Percentiles rank a stretch among this genome's conserved stretches.
phyloP scores from a whole-genome alignment of 2,797 vertebrate species.

The Oreochromis grahami region DNA sequence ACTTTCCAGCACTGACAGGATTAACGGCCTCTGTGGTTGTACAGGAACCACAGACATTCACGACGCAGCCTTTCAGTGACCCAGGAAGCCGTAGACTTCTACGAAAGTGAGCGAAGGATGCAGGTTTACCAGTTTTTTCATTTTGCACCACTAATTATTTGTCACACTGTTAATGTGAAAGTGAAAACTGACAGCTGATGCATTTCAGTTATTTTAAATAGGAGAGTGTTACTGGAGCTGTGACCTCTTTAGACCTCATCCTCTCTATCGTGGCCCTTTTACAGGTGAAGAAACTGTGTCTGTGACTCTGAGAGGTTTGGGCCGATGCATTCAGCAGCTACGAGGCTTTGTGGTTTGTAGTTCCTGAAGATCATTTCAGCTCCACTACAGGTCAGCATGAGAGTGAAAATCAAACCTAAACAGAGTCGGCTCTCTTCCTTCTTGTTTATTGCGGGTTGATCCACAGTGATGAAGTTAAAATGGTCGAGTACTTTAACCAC shows the following conservation, averaged over 20 bases:
- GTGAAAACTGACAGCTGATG: accelerated
- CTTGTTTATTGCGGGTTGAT: accelerated
- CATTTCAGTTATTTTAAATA: neutral
- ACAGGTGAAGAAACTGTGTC: neutral
- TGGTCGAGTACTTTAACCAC: accelerated
- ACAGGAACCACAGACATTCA: accelerated
- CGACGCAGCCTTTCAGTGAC: accelerated
- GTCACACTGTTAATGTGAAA: accelerated
- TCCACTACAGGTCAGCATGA: accelerated
- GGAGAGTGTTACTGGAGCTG: accelerated
- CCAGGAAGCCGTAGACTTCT: accelerated
- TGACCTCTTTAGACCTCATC: neutral
- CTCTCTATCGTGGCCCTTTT: neutral
- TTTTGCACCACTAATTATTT: neutral
- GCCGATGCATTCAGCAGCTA: neutral
- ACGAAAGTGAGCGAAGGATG: accelerated
- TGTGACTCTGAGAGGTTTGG: neutral
- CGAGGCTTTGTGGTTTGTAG: neutral
- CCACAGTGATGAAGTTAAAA: neutral
- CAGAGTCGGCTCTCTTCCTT: neutral
- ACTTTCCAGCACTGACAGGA: neutral
- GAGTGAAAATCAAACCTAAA: neutral
- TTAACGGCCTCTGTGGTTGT: accelerated
- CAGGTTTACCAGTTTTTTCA: accelerated
- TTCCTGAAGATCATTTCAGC: neutral